phyloP scores from a whole-genome alignment of 2,888 invertebrate species.

The Asteroscopus sphinx region DNA sequence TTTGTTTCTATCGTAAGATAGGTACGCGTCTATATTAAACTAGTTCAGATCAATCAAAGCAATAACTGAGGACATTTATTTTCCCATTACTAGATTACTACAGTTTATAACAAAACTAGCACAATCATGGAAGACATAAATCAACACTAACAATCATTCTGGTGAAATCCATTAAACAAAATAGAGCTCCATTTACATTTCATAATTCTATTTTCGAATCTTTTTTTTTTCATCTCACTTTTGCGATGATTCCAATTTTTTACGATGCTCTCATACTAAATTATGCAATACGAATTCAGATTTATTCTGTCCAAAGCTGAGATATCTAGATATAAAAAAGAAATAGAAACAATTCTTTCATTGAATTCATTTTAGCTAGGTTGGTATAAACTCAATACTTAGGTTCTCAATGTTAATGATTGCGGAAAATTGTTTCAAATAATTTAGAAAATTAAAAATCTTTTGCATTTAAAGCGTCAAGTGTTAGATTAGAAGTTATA shows the following conservation, averaged over 20 bases:
- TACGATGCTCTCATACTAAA: background rate
- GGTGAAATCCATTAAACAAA: constrained; percentile 23
- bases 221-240: constrained; percentile 22
- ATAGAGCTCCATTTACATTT: constrained; percentile 11
- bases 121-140: constrained; percentile 19
- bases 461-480: constrained; percentile 37
- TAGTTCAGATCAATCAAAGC: constrained; percentile 40
- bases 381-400: too few relatives aligned
- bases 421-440: constrained; percentile 18
- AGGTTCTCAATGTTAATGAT: too few relatives aligned
- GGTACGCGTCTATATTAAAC: too few relatives aligned
- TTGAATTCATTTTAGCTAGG: background rate
- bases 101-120: constrained; percentile 21
- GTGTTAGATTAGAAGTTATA: constrained; percentile 72
- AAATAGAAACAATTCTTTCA: constrained; percentile 1
- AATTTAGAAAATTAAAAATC: constrained; percentile 33
- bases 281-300: constrained; percentile 14
- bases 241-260: constrained; percentile 20
- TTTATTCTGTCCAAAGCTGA: constrained; percentile 15
- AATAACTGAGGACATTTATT: constrained; percentile 42
- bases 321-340: constrained; percentile 7
- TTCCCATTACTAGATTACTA: constrained; percentile 25
- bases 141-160: constrained; percentile 25
- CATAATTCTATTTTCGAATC: constrained; percentile 20
- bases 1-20: constrained; percentile 3